Evolutionary conservation across 2,113 vertebrate species (phyloP).

Genomic region (Phaethornis superciliosus): DNA sequence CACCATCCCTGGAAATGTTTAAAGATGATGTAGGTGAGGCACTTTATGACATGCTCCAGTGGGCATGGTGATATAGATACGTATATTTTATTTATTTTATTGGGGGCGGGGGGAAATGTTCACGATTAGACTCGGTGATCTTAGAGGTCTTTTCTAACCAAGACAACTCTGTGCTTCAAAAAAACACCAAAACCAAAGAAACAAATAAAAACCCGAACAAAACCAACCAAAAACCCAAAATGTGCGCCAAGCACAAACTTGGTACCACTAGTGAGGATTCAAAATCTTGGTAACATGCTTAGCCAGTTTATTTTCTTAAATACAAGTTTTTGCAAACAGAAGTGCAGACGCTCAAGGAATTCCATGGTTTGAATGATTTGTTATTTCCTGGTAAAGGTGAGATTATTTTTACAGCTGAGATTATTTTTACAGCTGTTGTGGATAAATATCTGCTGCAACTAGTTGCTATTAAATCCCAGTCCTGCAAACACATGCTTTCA

Average conservation of each 20-base stretch:
- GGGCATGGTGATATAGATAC: too few relatives aligned
- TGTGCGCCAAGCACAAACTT: neutral
- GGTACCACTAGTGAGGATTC: neutral
- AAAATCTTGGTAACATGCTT: neutral
- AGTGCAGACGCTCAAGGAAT: neutral
- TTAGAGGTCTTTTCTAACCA: too few relatives aligned
- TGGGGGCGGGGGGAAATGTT: too few relatives aligned
- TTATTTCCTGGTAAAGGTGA: neutral
- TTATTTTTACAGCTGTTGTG: neutral
- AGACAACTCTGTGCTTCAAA: too few relatives aligned
- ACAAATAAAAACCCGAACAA: neutral
- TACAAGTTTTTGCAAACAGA: neutral
- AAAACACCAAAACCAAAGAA: too few relatives aligned
- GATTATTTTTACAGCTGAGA: neutral
- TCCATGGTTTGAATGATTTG: neutral
- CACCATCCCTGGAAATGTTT: too few relatives aligned
- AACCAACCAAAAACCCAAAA: neutral
- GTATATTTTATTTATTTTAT: too few relatives aligned
- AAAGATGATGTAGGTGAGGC: too few relatives aligned
- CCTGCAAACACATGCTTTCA: neutral
- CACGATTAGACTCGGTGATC: too few relatives aligned
- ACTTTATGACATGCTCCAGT: too few relatives aligned
- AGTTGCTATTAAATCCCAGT: neutral
- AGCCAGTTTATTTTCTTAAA: neutral
- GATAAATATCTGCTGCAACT: neutral